Percentiles rank a stretch among this genome's conserved stretches.
Evolutionary conservation across 2,797 vertebrate genomes (phyloP).

Genomic region (Hippocampus kuda): DNA sequence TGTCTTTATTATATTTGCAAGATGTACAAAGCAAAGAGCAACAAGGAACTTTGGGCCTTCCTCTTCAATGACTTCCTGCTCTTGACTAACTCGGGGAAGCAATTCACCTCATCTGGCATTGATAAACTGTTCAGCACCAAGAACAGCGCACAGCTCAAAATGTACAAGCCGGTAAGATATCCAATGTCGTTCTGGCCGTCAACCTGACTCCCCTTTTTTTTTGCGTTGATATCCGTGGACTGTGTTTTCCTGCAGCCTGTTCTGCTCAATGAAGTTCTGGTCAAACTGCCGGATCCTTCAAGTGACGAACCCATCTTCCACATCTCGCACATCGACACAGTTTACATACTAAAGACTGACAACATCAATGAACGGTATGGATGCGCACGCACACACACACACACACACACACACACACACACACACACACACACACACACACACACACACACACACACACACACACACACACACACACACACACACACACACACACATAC

Average conservation of each 20-base stretch:
- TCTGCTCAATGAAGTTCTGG: slow-evolving; percentile 91
- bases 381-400: background rate
- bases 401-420: no score
- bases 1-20: slow-evolving; percentile 18
- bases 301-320: slow-evolving; percentile 91
- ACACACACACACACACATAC: background rate
- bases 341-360: slow-evolving; percentile 86
- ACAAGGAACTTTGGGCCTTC: slow-evolving; percentile 86
- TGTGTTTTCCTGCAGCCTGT: slow-evolving; percentile 70
- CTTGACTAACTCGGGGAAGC: slow-evolving; percentile 81
- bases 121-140: slow-evolving; percentile 89
- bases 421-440: no score
- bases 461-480: background rate
- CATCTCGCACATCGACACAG: slow-evolving; percentile 92
- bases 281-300: slow-evolving; percentile 91
- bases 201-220: background rate
- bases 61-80: slow-evolving; percentile 97
- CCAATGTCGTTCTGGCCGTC: background rate
- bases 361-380: slow-evolving; percentile 88
- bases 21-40: slow-evolving; percentile 79
- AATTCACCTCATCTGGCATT: slow-evolving; percentile 77
- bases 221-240: background rate
- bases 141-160: slow-evolving; percentile 83
- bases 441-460: background rate
- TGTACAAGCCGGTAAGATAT: slow-evolving; percentile 86